These are phyloP conservation scores for Altica lythri DNA, from an alignment of 2,888 invertebrate species.

Conservation along the genomic window DNA sequence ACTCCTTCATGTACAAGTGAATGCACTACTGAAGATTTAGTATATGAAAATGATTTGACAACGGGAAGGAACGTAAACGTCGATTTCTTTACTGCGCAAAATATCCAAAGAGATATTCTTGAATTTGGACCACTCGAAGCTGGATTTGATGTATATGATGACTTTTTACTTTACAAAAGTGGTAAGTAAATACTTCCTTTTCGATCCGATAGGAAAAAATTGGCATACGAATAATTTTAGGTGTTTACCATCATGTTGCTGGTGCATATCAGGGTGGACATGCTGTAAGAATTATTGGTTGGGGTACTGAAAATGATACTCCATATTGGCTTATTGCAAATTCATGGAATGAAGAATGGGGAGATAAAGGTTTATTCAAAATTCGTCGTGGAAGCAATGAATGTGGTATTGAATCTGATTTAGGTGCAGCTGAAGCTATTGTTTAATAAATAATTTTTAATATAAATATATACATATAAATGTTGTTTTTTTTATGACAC, in stretches of 20 bases:
- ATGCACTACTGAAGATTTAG: constrained; percentile 46
- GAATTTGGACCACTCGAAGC: constrained; percentile 84
- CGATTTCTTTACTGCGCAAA: constrained; percentile 52
- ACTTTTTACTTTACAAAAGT: constrained; percentile 78
- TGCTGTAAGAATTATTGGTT: constrained; percentile 87
- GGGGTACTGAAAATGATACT: constrained; percentile 74
- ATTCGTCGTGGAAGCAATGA: neutral
- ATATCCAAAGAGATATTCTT: constrained; percentile 78
- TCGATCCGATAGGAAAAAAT: too few relatives aligned
- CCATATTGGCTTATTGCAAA: constrained; percentile 91
- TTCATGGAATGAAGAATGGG: constrained; percentile 95
- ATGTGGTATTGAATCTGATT: neutral
- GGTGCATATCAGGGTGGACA: constrained; percentile 79
- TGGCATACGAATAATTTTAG: constrained; percentile 56
- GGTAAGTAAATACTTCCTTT: too few relatives aligned
- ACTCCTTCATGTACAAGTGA: constrained; percentile 20
- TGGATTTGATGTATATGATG: constrained; percentile 80
- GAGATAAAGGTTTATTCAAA: constrained; percentile 67
- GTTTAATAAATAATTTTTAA: too few relatives aligned
- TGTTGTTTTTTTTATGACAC: too few relatives aligned
- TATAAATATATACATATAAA: too few relatives aligned
- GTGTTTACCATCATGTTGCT: constrained; percentile 73
- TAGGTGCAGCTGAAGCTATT: too few relatives aligned
- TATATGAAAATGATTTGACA: constrained; percentile 11
- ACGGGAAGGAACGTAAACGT: neutral